Conservation (phyloP, 1,140 invertebrate genomes). For the Mycetomoellerius zeteki region DNA sequence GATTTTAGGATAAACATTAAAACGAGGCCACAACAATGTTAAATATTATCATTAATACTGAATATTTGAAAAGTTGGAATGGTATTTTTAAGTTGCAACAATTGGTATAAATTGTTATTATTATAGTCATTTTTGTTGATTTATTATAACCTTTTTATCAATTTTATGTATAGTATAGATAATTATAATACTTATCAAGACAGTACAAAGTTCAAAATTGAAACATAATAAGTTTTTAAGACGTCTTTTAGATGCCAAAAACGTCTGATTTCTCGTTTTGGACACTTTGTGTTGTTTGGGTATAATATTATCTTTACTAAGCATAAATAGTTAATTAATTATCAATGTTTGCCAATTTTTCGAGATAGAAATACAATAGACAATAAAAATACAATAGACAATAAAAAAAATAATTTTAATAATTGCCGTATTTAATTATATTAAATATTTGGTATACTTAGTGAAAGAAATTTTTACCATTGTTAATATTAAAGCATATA, state of each 20-base stretch:
- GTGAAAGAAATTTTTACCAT: neutral
- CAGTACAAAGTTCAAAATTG: no score
- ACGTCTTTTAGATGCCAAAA: no score
- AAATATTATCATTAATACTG: constrained; percentile 91
- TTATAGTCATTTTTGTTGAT: neutral
- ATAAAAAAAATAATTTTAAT: neutral
- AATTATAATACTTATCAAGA: no score
- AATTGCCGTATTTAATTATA: neutral
- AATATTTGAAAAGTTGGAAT: constrained; percentile 91
- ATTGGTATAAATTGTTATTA: constrained; percentile 87
- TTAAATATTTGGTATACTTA: neutral
- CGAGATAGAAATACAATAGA: neutral
- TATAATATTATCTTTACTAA: neutral
- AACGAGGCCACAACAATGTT: constrained; percentile 89
- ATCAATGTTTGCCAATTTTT: neutral
- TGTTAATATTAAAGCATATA: neutral
- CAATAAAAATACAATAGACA: neutral
- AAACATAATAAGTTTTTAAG: no score
- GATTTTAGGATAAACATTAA: neutral
- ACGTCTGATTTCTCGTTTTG: no score
- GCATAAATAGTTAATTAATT: neutral
- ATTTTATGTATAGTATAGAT: neutral
- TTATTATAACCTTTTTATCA: neutral
- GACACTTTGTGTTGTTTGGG: no score
- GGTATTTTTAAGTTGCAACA: constrained; percentile 92